These are phyloP conservation scores for Rousettus leschenaultii DNA, from an alignment of 2,113 vertebrate species.

Conservation along the genomic window DNA sequence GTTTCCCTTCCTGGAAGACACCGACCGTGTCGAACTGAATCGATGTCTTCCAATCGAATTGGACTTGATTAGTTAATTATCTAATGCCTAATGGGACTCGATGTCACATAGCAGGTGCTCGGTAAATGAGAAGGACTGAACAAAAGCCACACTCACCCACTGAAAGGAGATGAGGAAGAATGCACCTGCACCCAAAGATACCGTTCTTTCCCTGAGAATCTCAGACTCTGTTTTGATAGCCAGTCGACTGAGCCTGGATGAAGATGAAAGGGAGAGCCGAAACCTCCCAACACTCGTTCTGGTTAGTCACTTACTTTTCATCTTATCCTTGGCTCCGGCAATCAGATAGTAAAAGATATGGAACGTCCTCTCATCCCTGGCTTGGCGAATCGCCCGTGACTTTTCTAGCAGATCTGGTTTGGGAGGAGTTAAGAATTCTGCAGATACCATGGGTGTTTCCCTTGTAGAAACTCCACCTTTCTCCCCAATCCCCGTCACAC, in stretches of 20 bases:
- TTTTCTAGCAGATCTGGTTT: conserved; percentile 87
- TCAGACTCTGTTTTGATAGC: not conserved
- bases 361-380: conserved; percentile 85
- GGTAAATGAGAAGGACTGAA: not conserved
- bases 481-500: too few species aligned
- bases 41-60: not conserved
- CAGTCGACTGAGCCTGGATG: fast-evolving
- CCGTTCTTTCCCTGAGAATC: not conserved
- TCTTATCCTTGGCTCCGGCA: conserved; percentile 84
- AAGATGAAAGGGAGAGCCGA: not conserved
- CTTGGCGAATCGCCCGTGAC: conserved; percentile 86
- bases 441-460: too few species aligned
- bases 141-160: not conserved
- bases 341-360: conserved; percentile 89
- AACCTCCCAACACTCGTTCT: fast-evolving
- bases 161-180: not conserved
- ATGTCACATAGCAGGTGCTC: not conserved
- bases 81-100: not conserved
- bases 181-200: fast-evolving
- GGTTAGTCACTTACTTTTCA: conserved; percentile 81
- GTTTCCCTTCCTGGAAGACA: not conserved
- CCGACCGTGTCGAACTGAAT: not conserved
- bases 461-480: not conserved
- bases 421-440: conserved; percentile 40
- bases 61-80: not conserved